These are phyloP conservation scores for Calidris pygmaea DNA, from an alignment of 2,113 vertebrate species.

Conservation along the genomic window DNA sequence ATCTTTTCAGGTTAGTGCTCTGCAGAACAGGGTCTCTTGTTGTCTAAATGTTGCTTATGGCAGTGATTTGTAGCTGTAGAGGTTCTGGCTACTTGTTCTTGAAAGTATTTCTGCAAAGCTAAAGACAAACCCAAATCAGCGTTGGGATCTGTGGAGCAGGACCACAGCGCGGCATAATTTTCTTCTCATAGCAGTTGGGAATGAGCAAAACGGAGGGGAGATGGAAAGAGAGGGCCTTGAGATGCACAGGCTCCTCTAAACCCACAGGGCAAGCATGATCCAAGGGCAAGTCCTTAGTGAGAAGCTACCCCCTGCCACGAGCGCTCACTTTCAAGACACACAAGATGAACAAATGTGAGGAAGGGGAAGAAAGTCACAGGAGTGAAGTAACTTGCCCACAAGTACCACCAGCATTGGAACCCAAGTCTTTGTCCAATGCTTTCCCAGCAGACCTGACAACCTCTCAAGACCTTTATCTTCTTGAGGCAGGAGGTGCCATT, in stretches of 20 bases:
- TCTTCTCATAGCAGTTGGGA: background rate
- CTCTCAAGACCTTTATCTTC: background rate
- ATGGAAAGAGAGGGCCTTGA: background rate
- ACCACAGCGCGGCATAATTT: background rate
- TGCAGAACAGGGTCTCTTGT: background rate
- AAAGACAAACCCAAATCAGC: rapidly evolving
- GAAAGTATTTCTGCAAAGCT: background rate
- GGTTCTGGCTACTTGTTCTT: background rate
- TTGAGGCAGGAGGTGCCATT: background rate
- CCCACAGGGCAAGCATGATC: background rate
- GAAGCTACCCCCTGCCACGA: background rate
- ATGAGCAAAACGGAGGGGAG: background rate
- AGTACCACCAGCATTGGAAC: background rate
- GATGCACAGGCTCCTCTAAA: background rate
- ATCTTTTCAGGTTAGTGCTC: background rate
- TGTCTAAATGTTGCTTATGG: background rate
- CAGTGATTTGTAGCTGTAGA: background rate
- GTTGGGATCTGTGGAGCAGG: background rate
- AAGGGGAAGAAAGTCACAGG: background rate
- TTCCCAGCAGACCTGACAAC: background rate
- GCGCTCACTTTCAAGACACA: background rate
- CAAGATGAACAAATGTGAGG: background rate
- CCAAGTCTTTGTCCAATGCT: background rate
- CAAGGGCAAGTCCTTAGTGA: background rate
- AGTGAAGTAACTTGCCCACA: background rate